Evolutionary conservation across 2,888 invertebrate genomes (phyloP).

Genomic region (Stegana nigrithorax): DNA sequence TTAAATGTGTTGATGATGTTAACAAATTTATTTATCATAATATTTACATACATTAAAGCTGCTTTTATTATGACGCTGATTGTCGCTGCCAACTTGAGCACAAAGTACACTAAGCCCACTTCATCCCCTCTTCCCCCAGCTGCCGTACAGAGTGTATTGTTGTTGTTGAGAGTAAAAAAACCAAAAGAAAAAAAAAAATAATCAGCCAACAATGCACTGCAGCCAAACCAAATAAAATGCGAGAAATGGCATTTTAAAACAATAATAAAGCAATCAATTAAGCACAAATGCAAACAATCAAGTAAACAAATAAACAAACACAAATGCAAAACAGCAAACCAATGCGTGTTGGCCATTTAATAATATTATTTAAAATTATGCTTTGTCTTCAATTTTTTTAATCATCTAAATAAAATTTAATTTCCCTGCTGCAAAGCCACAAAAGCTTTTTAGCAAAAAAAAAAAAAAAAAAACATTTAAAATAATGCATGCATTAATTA

Average conservation of each 20-base stretch:
- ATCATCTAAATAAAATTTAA: background rate
- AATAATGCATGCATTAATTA: too few relatives aligned
- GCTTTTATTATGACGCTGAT: conserved; percentile 12
- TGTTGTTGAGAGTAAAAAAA: conserved; percentile 10
- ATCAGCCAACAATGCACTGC: too few relatives aligned
- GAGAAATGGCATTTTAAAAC: too few relatives aligned
- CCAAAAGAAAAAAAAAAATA: background rate
- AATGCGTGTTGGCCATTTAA: background rate
- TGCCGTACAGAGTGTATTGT: background rate
- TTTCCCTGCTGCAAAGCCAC: too few relatives aligned
- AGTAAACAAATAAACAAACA: conserved; percentile 22
- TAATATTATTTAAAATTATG: background rate
- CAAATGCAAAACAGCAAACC: background rate
- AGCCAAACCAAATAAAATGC: too few relatives aligned
- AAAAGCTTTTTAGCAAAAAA: too few relatives aligned
- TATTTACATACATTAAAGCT: conserved; percentile 45
- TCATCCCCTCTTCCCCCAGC: too few relatives aligned
- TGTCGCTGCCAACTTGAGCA: too few relatives aligned
- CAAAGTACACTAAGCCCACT: too few relatives aligned
- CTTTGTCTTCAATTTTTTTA: conserved; percentile 32
- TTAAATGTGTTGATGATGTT: conserved; percentile 43
- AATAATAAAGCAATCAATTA: conserved; percentile 49
- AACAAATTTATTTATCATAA: conserved; percentile 48
- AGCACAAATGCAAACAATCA: conserved; percentile 33
- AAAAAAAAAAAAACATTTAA: conserved; percentile 40